phyloP scores from a whole-genome alignment of 2,797 vertebrate genomes.

The Meda fulgida region DNA sequence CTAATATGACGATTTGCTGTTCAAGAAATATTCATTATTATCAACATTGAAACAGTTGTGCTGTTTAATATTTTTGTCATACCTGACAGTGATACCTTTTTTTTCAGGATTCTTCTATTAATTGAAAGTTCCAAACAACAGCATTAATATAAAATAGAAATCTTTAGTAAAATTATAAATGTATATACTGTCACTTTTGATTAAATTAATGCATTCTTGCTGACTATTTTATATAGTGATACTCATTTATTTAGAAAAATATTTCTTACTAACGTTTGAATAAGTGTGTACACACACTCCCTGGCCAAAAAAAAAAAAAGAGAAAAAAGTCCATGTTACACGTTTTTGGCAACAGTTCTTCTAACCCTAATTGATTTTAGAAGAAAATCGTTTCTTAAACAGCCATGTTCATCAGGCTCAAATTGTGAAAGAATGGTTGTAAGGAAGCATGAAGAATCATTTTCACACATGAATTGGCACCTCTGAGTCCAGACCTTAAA shows the following conservation, averaged over 20 bases:
- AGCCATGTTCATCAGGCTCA: too few relatives aligned
- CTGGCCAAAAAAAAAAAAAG: too few relatives aligned
- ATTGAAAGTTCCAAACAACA: not conserved
- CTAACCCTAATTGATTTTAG: too few relatives aligned
- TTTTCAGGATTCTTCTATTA: not conserved
- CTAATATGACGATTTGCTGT: not conserved
- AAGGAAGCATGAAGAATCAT: too few relatives aligned
- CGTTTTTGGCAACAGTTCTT: too few relatives aligned
- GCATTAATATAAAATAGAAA: not conserved
- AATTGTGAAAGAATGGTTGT: too few relatives aligned
- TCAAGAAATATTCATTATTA: not conserved
- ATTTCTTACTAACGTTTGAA: not conserved
- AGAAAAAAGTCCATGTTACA: too few relatives aligned
- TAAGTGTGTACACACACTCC: not conserved
- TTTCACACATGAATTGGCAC: too few relatives aligned
- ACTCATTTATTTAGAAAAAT: not conserved
- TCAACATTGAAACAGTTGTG: not conserved
- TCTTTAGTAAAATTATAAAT: not conserved
- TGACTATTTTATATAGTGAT: not conserved
- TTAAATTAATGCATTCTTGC: not conserved
- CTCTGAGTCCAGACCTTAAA: too few relatives aligned
- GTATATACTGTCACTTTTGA: not conserved
- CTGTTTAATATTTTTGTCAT: not conserved
- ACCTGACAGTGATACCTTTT: not conserved
- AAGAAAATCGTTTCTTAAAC: too few relatives aligned